These are phyloP conservation scores for Leptestheria dahalacensis DNA, from an alignment of 1,140 invertebrate genomes.

Conservation along the genomic window DNA sequence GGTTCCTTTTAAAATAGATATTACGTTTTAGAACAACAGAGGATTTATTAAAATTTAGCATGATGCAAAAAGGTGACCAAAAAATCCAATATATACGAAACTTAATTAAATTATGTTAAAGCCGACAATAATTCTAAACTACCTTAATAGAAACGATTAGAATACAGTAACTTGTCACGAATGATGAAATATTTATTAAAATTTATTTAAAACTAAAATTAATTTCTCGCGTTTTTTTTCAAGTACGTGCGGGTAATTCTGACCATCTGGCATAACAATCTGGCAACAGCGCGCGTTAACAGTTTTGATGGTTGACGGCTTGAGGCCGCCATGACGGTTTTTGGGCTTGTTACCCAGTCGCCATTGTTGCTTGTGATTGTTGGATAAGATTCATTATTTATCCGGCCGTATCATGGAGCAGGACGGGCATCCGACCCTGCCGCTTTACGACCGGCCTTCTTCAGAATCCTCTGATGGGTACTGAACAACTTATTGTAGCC, in stretches of 20 bases:
- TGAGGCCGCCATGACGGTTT: neutral
- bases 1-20: too few species aligned
- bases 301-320: neutral
- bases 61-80: too few species aligned
- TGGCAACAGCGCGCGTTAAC: neutral
- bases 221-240: too few species aligned
- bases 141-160: too few species aligned
- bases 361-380: constrained; percentile 9
- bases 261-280: too few species aligned
- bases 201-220: too few species aligned
- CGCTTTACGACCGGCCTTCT: constrained; percentile 11
- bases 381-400: constrained; percentile 13
- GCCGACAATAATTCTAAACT: too few species aligned
- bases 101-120: too few species aligned
- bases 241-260: too few species aligned
- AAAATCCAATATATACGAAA: too few species aligned
- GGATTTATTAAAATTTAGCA: neutral
- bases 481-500: constrained; percentile 12
- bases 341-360: constrained; percentile 14
- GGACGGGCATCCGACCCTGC: constrained; percentile 14
- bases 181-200: neutral
- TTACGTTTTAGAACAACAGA: too few species aligned
- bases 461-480: constrained; percentile 17
- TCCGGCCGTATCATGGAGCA: constrained; percentile 16
- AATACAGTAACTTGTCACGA: too few species aligned